phyloP scores from a whole-genome alignment of 1,140 invertebrate species.

The Tetramorium parvispinum region DNA sequence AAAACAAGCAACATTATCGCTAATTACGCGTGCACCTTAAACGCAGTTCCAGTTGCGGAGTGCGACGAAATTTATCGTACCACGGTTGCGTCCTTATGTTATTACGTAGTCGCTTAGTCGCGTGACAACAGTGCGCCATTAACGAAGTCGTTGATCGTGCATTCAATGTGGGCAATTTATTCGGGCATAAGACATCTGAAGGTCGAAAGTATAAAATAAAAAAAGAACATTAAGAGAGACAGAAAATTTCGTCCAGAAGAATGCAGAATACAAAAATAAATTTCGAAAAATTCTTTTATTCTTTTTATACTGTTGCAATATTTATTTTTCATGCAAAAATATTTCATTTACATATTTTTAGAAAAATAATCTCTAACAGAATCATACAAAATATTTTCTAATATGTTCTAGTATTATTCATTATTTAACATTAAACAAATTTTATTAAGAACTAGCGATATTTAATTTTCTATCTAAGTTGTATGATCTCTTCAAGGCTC shows the following conservation, averaged over 20 bases:
- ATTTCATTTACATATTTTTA: background rate
- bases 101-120: conserved; percentile 35
- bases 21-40: conserved; percentile 49
- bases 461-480: background rate
- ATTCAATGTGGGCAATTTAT: background rate
- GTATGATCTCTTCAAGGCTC: background rate
- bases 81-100: background rate
- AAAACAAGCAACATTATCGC: conserved; percentile 7
- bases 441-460: background rate
- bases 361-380: background rate
- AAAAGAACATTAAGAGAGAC: background rate
- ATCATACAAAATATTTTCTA: background rate
- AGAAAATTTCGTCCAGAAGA: background rate
- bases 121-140: conserved; percentile 36
- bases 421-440: background rate
- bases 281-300: background rate
- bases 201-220: background rate
- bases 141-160: conserved; percentile 37
- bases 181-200: conserved; percentile 11
- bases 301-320: background rate
- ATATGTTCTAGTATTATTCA: background rate
- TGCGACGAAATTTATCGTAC: conserved; percentile 45
- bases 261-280: background rate
- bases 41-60: conserved; percentile 12
- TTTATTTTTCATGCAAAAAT: background rate